phyloP scores from a whole-genome alignment of 1,140 invertebrate genomes.

The Sweltsa coloradensis region DNA sequence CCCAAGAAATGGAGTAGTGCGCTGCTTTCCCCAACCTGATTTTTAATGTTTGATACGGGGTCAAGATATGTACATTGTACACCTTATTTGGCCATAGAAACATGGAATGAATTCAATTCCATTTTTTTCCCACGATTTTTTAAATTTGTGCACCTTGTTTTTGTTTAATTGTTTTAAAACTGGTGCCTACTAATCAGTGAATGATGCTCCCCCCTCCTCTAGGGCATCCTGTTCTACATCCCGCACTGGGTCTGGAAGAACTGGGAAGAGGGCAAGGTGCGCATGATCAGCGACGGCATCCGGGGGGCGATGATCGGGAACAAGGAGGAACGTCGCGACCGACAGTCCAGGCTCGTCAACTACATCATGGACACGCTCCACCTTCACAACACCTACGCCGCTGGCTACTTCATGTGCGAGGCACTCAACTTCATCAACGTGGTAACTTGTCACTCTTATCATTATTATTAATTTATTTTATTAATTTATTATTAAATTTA shows the following conservation, averaged over 20 bases:
- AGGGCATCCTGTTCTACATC: slow-evolving; percentile 73
- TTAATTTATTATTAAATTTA: not conserved
- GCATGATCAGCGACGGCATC: slow-evolving; percentile 70
- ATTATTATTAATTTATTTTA: not conserved
- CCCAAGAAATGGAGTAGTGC: no score
- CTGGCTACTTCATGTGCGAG: slow-evolving; percentile 77
- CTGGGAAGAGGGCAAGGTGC: slow-evolving; percentile 73
- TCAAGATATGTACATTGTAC: no score
- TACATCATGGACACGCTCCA: slow-evolving; percentile 71
- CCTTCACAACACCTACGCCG: slow-evolving; percentile 72
- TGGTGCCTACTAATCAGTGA: not conserved
- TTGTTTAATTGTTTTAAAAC: slow-evolving; percentile 7
- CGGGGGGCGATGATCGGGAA: slow-evolving; percentile 52
- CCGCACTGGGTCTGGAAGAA: slow-evolving; percentile 88
- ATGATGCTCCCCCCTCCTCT: slow-evolving; percentile 29
- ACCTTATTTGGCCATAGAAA: no score
- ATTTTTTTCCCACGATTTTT: no score
- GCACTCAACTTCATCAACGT: slow-evolving; percentile 74
- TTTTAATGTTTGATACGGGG: no score
- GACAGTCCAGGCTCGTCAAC: slow-evolving; percentile 58
- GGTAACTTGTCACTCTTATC: slow-evolving; percentile 39
- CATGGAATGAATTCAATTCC: no score
- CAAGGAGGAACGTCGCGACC: slow-evolving; percentile 49
- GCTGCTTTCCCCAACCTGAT: no score
- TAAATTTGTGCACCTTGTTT: no score